Conservation (phyloP, 2,113 vertebrate genomes). For the Lasiurus borealis region DNA sequence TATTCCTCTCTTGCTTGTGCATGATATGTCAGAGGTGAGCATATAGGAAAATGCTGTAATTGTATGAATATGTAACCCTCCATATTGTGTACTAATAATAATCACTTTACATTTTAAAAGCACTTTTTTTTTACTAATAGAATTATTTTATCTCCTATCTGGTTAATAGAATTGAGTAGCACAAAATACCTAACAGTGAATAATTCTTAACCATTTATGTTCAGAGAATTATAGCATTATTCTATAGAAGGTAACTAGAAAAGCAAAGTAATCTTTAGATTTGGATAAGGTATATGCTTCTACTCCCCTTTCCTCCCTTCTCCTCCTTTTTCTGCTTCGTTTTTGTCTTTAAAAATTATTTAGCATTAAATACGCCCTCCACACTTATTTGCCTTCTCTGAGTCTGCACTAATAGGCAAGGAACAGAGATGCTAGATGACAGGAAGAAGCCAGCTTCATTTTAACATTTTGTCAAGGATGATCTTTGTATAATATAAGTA, state of each 20-base stretch:
- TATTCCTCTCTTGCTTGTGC: constrained; percentile 95
- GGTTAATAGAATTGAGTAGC: background rate
- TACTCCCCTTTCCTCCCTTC: too few relatives aligned
- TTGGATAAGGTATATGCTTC: background rate
- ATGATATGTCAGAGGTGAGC: constrained; percentile 98
- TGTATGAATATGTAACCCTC: background rate
- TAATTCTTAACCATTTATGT: constrained; percentile 5
- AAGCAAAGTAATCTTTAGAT: background rate
- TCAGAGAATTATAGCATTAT: background rate
- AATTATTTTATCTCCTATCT: background rate
- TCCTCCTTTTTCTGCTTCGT: background rate
- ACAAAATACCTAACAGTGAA: background rate
- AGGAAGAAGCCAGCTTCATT: background rate
- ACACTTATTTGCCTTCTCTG: background rate
- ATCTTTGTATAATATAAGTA: background rate
- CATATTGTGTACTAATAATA: background rate
- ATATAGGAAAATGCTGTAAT: fast-evolving
- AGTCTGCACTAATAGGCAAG: background rate
- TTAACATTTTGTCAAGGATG: background rate
- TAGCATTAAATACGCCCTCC: background rate
- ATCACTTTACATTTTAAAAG: background rate
- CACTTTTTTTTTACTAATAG: background rate
- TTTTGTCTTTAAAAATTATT: background rate
- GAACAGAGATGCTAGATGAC: background rate
- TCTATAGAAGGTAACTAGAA: background rate